A percentile compares a stretch with the other conserved stretches of the same genome.
Evolutionary conservation across 2,113 vertebrate genomes (phyloP).

Genomic region (Cacatua alba): DNA sequence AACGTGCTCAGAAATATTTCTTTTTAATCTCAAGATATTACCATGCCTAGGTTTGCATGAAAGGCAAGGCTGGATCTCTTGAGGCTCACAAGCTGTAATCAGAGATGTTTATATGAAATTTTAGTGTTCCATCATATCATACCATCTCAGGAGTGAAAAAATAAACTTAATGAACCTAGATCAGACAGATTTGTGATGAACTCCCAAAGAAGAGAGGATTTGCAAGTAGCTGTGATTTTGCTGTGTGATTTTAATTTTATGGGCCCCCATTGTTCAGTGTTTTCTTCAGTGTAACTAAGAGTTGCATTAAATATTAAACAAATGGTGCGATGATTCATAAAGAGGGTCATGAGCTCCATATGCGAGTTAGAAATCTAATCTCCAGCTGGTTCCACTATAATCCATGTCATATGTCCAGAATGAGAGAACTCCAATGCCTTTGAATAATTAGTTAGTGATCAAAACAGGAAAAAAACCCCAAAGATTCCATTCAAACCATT

Average conservation of each 20-base stretch:
- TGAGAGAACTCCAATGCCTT: constrained; percentile 55
- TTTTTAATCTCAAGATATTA: background rate
- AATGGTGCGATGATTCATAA: constrained; percentile 64
- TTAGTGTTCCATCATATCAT: constrained; percentile 23
- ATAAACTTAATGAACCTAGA: constrained; percentile 45
- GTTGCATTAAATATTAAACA: constrained; percentile 66
- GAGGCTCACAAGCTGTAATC: background rate
- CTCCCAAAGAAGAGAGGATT: constrained; percentile 13
- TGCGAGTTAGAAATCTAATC: constrained; percentile 60
- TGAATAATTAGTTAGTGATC: constrained; percentile 45
- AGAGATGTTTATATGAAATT: constrained; percentile 38
- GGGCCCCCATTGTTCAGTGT: constrained; percentile 19
- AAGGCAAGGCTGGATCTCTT: background rate
- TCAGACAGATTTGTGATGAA: constrained; percentile 35
- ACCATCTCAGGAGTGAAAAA: background rate
- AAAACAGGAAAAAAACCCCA: background rate
- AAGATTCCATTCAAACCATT: background rate
- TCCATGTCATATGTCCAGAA: constrained; percentile 39
- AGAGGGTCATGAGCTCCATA: constrained; percentile 61
- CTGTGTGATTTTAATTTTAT: constrained; percentile 55
- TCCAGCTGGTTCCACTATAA: constrained; percentile 64
- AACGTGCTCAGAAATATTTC: background rate
- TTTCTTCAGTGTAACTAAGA: constrained; percentile 52
- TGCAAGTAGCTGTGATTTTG: constrained; percentile 40
- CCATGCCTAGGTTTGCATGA: background rate